Base-by-base conservation (phyloP, 2,113 vertebrate species). In the Saccopteryx leptura region DNA sequence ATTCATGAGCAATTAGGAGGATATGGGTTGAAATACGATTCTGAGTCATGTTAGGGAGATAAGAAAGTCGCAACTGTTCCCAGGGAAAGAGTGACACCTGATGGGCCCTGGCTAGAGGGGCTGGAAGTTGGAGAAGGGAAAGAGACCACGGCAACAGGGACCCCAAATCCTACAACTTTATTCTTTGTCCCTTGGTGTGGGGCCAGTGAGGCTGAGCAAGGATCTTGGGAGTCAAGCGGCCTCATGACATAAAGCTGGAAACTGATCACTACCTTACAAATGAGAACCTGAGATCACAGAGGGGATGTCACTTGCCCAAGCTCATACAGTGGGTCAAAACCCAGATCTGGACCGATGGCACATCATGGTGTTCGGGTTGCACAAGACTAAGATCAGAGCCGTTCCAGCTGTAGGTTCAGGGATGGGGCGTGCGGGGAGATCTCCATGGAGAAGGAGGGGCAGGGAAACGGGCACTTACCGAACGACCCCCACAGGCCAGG, bases 1-100 rank as follows among this genome's bases (percentile, higher is more conserved):
- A 94, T 87, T 91, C 11, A 1, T 13, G 28, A 54, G 58, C 66
- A 63, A 94, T 96, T 83, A 94, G 88, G n/a, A 93, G 31, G 50
- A 83, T 71, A 10, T 54, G 69, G 28, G 5, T 26, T 69, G 88
- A 71, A 50, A 54, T 31, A 31, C 54, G 69, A 33, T 74, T 12
- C 39, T n/a, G 72, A 91, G 76, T 95, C 68, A 83, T 24, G 18
- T 24, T 71, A 72, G 80, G 61, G 48, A 84, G n/a, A 88, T 79
- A 52, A 61, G 88, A 85, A 96, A 96, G 79, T 63, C 71, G 65
- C 9, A 63, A 6, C 65, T 23, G 24, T 82, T 79, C 80, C 92
- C 92, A 96, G 85, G 39, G 74, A 50, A 58, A 48, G 31, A 92
- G 18, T 3, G 26, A 14, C 7, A 2, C 0, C 4, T 3, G 12